Evolutionary conservation across 2,797 vertebrate genomes (phyloP).

Genomic region (Forpus xanthops): DNA sequence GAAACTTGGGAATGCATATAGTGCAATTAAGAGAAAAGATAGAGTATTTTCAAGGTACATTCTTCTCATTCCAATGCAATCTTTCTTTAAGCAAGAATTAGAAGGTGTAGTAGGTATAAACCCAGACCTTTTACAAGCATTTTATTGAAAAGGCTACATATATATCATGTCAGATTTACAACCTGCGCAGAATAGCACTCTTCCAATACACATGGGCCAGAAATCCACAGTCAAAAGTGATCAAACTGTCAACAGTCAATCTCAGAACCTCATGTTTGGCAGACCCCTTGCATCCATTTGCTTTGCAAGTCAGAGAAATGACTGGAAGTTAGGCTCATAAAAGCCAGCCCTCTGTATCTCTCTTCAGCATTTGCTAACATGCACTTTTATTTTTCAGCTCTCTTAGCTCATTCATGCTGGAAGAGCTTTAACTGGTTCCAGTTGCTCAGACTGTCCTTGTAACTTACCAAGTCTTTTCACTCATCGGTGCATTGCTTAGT

Average conservation of each 20-base stretch:
- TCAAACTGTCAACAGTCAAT: neutral
- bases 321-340: neutral
- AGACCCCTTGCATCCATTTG: neutral
- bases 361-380: neutral
- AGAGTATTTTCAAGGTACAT: neutral
- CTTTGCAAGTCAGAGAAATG: neutral
- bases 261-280: neutral
- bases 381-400: neutral
- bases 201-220: neutral
- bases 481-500: neutral
- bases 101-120: neutral
- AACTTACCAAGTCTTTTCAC: neutral
- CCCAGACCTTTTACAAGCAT: neutral
- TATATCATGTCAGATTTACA: neutral
- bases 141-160: neutral
- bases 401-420: neutral
- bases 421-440: neutral
- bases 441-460: neutral
- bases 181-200: neutral
- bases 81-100: neutral
- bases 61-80: neutral
- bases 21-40: neutral
- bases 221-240: neutral
- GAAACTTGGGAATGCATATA: neutral
- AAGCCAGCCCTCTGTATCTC: neutral